A percentile compares a stretch with the other conserved stretches of the same genome.
Evolutionary conservation across 35 echinoderm and acorn worm species (phyloP).

Genomic region (Nesometra sesokonis): DNA sequence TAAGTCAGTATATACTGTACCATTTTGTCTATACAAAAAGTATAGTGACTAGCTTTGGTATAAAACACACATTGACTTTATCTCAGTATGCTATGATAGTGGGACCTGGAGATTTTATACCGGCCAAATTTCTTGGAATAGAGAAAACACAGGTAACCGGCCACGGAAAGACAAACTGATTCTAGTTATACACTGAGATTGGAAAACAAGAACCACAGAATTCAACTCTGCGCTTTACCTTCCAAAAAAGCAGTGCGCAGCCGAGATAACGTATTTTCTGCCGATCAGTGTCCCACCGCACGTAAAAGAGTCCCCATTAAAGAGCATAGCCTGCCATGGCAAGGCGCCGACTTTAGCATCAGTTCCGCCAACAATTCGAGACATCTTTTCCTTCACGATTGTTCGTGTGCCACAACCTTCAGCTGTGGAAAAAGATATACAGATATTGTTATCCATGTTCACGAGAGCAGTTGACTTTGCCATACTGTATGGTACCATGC

Average conservation of each 20-base stretch:
- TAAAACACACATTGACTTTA: too few relatives aligned
- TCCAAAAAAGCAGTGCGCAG: slow-evolving; percentile 45
- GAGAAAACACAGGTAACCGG: too few relatives aligned
- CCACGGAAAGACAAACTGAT: too few relatives aligned
- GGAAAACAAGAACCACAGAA: neutral
- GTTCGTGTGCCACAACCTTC: slow-evolving; percentile 24
- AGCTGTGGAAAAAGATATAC: neutral
- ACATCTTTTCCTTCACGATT: neutral
- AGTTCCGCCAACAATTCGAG: slow-evolving; percentile 30
- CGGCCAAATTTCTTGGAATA: too few relatives aligned
- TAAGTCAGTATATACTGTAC: too few relatives aligned
- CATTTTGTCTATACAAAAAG: too few relatives aligned
- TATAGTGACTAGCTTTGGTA: too few relatives aligned
- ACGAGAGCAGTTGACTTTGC: too few relatives aligned
- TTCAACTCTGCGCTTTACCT: neutral
- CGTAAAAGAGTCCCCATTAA: neutral
- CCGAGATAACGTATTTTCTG: slow-evolving; percentile 13
- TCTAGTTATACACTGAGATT: too few relatives aligned
- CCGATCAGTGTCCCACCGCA: slow-evolving; percentile 32
- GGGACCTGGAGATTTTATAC: too few relatives aligned
- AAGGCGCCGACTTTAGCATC: neutral
- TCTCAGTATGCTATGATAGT: too few relatives aligned
- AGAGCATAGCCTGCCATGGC: slow-evolving; percentile 39
- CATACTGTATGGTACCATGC: neutral
- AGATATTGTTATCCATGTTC: neutral